Base-by-base conservation (phyloP, 2,797 vertebrate genomes). In the Malacoraja senta region DNA sequence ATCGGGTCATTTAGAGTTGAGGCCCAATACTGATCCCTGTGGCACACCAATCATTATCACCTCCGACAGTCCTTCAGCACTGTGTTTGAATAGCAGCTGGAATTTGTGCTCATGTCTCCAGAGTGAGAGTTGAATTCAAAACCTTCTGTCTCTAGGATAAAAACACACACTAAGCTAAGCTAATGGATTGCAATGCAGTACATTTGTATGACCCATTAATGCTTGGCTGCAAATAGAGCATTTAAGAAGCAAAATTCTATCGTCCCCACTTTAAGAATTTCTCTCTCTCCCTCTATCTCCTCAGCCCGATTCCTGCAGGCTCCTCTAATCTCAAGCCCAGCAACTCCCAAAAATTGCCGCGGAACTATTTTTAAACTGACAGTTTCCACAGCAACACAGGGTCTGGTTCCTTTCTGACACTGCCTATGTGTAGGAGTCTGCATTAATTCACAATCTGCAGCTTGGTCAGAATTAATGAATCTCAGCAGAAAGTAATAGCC, bases 321-420 rank as follows among this genome's bases (percentile, higher is more conserved):
- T 65, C 63, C 61, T 81, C 94, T 35, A 8, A 93, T 3, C 80
- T 76, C 93, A 9, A 29, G n/a, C 74, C 24, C 8, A 1, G 3
- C 53, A 86, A 93, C 78, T 94, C 94, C 92, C 1, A 63, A 35
- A 88, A 93, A 94, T 93, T 93, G 91, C 78, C 77, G 83, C 93
- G 1, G 94, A 90, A 93, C 95, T 96, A 96, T 95, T 96, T 96
- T 95, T 95, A 96, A 88, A 95, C 94, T 88, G 83, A 6, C 19
- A 0, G 95, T 96, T 94, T 58, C 96, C 93, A 96, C 95, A 93
- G 95, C 95, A 95, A 96, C 94, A 0, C 2, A 61, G 93, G 93
- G 94, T 88, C 94, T 24, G 94, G 93, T 93, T 94, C 63, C 94
- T 93, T 93, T 94, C 90, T 76, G 94, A 94, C 94, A 95, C 93